These are phyloP conservation scores for Holotrichia oblita DNA, from an alignment of 1,140 invertebrate genomes.

Conservation along the genomic window DNA sequence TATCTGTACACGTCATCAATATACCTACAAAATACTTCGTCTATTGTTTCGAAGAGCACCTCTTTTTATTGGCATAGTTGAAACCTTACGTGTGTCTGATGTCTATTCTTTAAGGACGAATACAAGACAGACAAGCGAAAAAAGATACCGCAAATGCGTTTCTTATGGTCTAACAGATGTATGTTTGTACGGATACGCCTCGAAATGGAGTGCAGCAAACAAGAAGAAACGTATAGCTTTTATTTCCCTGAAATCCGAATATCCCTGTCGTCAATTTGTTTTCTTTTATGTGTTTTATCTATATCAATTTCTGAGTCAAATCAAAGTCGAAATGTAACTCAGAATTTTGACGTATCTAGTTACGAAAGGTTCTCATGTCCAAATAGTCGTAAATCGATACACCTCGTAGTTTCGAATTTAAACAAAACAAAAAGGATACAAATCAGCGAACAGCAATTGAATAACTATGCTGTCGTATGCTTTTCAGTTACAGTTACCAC, in stretches of 20 bases:
- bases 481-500: not conserved
- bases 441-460: not conserved
- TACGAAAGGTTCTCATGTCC: not conserved
- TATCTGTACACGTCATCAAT: not conserved
- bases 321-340: not conserved
- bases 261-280: not conserved
- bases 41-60: not conserved
- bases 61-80: slow-evolving; percentile 3
- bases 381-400: slow-evolving; percentile 24
- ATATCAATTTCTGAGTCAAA: slow-evolving; percentile 2
- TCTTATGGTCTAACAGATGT: slow-evolving; percentile 23
- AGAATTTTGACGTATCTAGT: not conserved
- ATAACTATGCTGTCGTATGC: slow-evolving; percentile 5
- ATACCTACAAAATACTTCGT: not conserved
- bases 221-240: not conserved
- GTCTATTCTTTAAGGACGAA: not conserved
- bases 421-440: not conserved
- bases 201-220: not conserved
- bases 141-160: slow-evolving; percentile 31
- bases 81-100: not conserved
- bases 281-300: slow-evolving; percentile 7
- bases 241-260: not conserved
- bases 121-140: slow-evolving; percentile 5
- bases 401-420: not conserved
- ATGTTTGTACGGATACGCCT: slow-evolving; percentile 3